A percentile compares a stretch with the other conserved stretches of the same genome.
phyloP scores from a whole-genome alignment of 2,113 vertebrate species.

The Hippocampus comes region DNA sequence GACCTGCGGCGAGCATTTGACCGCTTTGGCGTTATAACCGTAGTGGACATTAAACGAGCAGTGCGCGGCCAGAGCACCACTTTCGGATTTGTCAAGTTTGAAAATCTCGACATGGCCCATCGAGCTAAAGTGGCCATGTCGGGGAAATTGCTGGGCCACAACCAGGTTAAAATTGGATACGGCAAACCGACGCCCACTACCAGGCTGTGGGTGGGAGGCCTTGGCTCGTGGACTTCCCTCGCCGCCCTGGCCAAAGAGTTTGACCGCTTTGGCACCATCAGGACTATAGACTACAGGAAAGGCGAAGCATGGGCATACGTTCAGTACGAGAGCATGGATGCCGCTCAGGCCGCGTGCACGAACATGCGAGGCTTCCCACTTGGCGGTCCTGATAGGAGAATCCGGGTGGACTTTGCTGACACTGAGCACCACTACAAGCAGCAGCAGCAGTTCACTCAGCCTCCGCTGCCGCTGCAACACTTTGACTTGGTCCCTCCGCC shows the following conservation, averaged over 20 bases:
- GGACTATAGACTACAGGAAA: slow-evolving; percentile 96
- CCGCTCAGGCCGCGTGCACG: slow-evolving; percentile 91
- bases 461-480: slow-evolving; percentile 82
- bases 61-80: slow-evolving; percentile 85
- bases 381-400: slow-evolving; percentile 87
- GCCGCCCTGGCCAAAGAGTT: slow-evolving; percentile 92
- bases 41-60: slow-evolving; percentile 93
- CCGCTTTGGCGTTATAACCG: slow-evolving; percentile 93
- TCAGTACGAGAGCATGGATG: slow-evolving; percentile 96
- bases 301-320: slow-evolving; percentile 97
- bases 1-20: slow-evolving; percentile 89
- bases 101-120: slow-evolving; percentile 98
- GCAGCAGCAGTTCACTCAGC: slow-evolving; percentile 85
- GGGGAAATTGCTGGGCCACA: slow-evolving; percentile 89
- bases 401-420: slow-evolving; percentile 95
- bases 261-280: slow-evolving; percentile 96
- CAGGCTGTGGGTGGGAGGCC: slow-evolving; percentile 93
- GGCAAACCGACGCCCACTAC: slow-evolving; percentile 96
- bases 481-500: slow-evolving; percentile 86
- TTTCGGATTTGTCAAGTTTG: slow-evolving; percentile 96
- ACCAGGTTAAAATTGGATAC: slow-evolving; percentile 94
- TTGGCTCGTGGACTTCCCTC: slow-evolving; percentile 92
- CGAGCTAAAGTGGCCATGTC: slow-evolving; percentile 94
- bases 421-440: slow-evolving; percentile 90
- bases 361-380: slow-evolving; percentile 96